A percentile compares a stretch with the other conserved stretches of the same genome.
Evolutionary conservation across 2,888 invertebrate species (phyloP).

Genomic region (Zhuqinia jingwanae): DNA sequence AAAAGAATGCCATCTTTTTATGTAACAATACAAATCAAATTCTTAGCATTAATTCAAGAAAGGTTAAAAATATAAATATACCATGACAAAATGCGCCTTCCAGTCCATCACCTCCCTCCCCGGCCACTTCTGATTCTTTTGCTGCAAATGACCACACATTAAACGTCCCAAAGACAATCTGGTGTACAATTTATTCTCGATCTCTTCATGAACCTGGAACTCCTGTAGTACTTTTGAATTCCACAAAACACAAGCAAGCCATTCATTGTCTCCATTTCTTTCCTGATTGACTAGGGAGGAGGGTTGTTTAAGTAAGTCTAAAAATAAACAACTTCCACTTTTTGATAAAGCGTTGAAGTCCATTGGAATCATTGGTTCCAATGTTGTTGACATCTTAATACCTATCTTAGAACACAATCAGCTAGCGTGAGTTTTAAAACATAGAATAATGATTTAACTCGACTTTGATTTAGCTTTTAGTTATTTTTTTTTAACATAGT

Average conservation of each 20-base stretch:
- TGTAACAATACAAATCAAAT: neutral
- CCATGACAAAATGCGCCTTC: neutral
- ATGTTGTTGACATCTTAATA: too few species aligned
- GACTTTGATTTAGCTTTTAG: too few species aligned
- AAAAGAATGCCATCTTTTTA: neutral
- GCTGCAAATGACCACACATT: neutral
- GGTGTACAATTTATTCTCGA: neutral
- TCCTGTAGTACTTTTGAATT: neutral
- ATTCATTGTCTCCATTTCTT: neutral
- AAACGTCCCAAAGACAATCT: neutral
- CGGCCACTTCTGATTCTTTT: neutral
- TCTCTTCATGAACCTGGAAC: neutral
- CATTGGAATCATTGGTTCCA: too few species aligned
- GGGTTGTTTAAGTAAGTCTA: neutral
- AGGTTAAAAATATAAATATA: neutral
- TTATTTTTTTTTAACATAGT: too few species aligned
- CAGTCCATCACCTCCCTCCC: neutral
- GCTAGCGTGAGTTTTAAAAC: too few species aligned
- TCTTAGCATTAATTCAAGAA: neutral
- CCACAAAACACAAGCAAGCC: slow-evolving; percentile 17
- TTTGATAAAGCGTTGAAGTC: neutral
- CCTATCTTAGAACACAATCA: too few species aligned
- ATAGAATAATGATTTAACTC: too few species aligned
- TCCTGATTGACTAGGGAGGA: neutral
- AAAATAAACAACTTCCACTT: neutral